Conservation (phyloP, 1,140 invertebrate genomes). For the Calephelis virginiensis region DNA sequence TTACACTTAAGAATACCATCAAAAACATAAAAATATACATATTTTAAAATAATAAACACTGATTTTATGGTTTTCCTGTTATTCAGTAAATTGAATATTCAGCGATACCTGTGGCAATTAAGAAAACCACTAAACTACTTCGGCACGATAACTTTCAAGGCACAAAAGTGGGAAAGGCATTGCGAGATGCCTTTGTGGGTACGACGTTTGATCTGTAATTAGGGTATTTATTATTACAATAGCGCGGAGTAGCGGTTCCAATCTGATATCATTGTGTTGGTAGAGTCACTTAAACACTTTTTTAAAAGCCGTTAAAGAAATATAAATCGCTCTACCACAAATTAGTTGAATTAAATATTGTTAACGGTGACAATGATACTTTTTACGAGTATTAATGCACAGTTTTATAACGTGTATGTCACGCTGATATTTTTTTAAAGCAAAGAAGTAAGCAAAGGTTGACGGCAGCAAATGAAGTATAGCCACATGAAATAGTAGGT, state of each 20-base stretch:
- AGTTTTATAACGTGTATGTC: too few relatives aligned
- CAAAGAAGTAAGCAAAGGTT: too few relatives aligned
- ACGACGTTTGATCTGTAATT: conserved; percentile 69
- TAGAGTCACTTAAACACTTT: conserved; percentile 43
- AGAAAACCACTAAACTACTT: conserved; percentile 59
- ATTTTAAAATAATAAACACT: conserved; percentile 12
- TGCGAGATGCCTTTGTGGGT: conserved; percentile 69
- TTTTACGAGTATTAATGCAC: too few relatives aligned
- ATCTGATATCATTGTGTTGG: conserved; percentile 58
- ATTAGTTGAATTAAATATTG: conserved; percentile 37
- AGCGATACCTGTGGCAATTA: conserved; percentile 42
- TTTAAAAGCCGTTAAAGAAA: conserved; percentile 48
- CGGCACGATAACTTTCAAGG: conserved; percentile 51
- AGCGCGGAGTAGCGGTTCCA: conserved; percentile 58
- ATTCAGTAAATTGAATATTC: conserved; percentile 36
- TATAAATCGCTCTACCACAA: conserved; percentile 42
- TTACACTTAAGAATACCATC: too few relatives aligned
- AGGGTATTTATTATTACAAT: conserved; percentile 68
- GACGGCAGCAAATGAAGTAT: too few relatives aligned
- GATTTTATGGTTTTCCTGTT: conserved; percentile 24
- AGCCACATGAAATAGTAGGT: too few relatives aligned
- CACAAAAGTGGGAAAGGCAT: conserved; percentile 60
- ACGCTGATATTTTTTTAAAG: too few relatives aligned
- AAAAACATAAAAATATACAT: neutral
- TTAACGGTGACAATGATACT: conserved; percentile 12